phyloP scores from a whole-genome alignment of 2,113 vertebrate genomes.

The Boleophthalmus pectinirostris region DNA sequence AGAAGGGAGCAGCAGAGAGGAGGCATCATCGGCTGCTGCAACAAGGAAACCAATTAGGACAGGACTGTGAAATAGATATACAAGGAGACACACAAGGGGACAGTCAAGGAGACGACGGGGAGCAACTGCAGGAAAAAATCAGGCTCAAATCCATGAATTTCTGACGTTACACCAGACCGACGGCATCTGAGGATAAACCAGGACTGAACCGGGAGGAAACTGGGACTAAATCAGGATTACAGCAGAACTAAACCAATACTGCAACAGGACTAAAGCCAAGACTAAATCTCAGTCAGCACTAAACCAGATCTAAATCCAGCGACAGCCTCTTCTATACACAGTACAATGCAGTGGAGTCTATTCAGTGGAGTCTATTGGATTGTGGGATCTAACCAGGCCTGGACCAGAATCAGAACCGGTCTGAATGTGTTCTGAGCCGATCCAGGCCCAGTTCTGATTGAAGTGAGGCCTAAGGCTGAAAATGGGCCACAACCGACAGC shows the following conservation, averaged over 20 bases:
- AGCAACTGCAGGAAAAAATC: background rate
- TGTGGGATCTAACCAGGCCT: conserved; percentile 4
- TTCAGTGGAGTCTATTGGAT: conserved; percentile 6
- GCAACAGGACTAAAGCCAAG: background rate
- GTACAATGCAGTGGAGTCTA: conserved; percentile 5
- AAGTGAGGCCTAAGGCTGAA: conserved; percentile 5
- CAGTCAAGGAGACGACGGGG: conserved; percentile 5
- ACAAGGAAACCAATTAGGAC: background rate
- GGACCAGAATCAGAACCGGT: background rate
- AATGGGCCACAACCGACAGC: conserved; percentile 2
- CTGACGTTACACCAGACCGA: conserved; percentile 3
- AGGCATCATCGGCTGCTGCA: conserved; percentile 9
- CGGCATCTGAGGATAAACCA: conserved; percentile 2
- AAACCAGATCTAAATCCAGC: background rate
- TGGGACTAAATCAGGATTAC: background rate
- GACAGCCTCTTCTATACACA: background rate
- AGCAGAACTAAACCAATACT: background rate
- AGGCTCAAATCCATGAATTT: background rate
- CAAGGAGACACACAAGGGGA: background rate
- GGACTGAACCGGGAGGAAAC: conserved; percentile 1
- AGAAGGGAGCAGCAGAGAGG: conserved; percentile 6
- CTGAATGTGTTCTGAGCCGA: background rate
- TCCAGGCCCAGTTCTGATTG: background rate
- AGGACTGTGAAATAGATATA: background rate
- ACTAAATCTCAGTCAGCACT: background rate